Base-by-base conservation (phyloP, 2,888 invertebrate genomes). In the Acleris literana region DNA sequence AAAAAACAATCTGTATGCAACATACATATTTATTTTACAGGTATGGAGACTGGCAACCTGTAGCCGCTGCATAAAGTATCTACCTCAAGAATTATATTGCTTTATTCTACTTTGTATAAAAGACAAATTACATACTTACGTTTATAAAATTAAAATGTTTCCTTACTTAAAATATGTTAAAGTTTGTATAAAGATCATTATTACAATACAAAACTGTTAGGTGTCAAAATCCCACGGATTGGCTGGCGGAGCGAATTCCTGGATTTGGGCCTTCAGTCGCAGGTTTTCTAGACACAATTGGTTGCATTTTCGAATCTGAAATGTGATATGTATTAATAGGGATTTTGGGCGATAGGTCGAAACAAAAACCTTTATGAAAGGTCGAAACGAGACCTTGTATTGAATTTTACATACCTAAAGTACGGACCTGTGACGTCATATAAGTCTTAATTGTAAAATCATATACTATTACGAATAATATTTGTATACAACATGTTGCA, bases 301-400 rank as follows among this genome's bases (percentile, higher is more conserved):
- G 69, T 91, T 92, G 73, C 87, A 89, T 78, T 86, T 88, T 63
- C 83, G 80, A 63, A 90, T 85, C 91, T 91, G 64, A 63, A 73
- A 69, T 72, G 5, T 39, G 4, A 1, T n/a, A 22, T 5, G 20
- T 18, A 13, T 13, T 3, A 39, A 13, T 39, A 39, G 39, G 39
- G 13, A 13, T 39, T 3, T 39, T 6, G 25, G 25, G 25, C 25
- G 25, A 7, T 25, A 25, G 25, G 6, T 7, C 6, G 6, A 6
- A 25, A 6, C 6, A 25, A 6, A 6, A 25, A 25, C 25, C 25
- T 25, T 25, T 25, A 25, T 7, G 25, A 25, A 25, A 25, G 25
- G 25, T 29, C 29, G 29, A 29, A 29, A 29, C 29, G 7, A 29
- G 2, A 29, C 9, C 29, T 29, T 29, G 7, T 29, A 29, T 29